Base-by-base conservation (phyloP, 2,888 invertebrate genomes). In the Siphonodentalium dalli region DNA sequence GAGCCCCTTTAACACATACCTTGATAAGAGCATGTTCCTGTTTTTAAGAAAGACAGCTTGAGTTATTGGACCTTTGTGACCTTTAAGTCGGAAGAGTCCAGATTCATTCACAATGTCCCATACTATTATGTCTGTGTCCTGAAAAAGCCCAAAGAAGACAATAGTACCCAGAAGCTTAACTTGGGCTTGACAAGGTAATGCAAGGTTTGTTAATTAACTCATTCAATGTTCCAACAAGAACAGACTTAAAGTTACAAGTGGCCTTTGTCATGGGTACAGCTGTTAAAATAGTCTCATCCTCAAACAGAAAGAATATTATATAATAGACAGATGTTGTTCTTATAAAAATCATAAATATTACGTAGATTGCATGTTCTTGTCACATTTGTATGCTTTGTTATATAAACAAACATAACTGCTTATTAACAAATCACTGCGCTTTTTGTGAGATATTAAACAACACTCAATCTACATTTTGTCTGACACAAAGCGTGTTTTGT, bases 71-170 rank as follows among this genome's bases (percentile, higher is more conserved):
- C 91, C 93, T 81, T 93, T 95, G 82, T 99, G 98, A 0, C 96
- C 97, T 74, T 88, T 88, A 58, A 99, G 86, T 53, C 96, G 86
- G 71, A 90, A 92, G 37, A 93, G 84, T 57, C 99, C 99, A 49
- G 88, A 87, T 82, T 96, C 95, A 43, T 92, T 89, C 6, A 98
- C 90, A 5, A 93, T 88, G 84, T 99, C 98, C 90, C 96, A 95
- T 1, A 97, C 86, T 39, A 98, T 91, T 5, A 98, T 87, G 80
- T 95, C 92, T 6, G 93, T 93, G 80, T 98, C 97, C 89, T 84
- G 62, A 1, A 45, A 48, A 4, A 33, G 15, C 45, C 38, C 6
- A 31, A 24, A 31, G 7, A 31, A 5, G 8, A 23, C 37, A n/a
- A 46, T n/a, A 23, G 21, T 15, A 9, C 18, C 13, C 15, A 13